These are phyloP conservation scores for Argopecten irradians DNA, from an alignment of 1,140 invertebrate genomes.

Conservation along the genomic window DNA sequence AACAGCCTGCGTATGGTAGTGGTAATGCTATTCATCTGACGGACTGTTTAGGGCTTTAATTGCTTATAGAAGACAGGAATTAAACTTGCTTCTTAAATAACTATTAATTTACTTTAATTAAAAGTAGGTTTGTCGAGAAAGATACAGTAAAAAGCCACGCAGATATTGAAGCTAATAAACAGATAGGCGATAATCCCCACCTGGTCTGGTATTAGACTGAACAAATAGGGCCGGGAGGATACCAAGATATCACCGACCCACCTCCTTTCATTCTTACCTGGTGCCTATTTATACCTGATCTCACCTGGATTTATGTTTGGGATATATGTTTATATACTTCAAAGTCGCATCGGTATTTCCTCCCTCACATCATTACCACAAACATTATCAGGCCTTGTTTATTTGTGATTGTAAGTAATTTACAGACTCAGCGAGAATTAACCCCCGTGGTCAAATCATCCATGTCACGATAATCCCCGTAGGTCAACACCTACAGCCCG, in stretches of 20 bases:
- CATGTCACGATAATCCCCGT: not conserved
- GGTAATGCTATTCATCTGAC: not conserved
- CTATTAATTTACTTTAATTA: conserved; percentile 24
- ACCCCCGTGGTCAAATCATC: not conserved
- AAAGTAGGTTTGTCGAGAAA: conserved; percentile 16
- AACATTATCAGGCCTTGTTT: not conserved
- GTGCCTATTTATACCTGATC: not conserved
- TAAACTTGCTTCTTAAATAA: conserved; percentile 19
- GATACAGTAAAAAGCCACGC: not conserved
- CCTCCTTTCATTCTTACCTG: not conserved
- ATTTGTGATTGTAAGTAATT: not conserved
- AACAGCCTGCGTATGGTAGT: not conserved
- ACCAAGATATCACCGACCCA: not conserved
- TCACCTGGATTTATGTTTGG: not conserved
- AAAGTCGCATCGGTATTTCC: not conserved
- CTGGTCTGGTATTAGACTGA: not conserved
- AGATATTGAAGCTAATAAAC: conserved; percentile 1
- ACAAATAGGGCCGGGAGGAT: not conserved
- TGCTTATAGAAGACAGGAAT: not conserved
- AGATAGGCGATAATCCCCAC: not conserved
- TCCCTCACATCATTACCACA: not conserved
- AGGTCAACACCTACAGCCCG: not conserved
- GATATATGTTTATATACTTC: conserved; percentile 13
- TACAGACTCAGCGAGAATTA: conserved; percentile 10
- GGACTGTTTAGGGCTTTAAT: not conserved